A percentile compares a stretch with the other conserved stretches of the same genome.
These are phyloP conservation scores for Lates calcarifer DNA, from an alignment of 2,113 vertebrate species.

Conservation along the genomic window DNA sequence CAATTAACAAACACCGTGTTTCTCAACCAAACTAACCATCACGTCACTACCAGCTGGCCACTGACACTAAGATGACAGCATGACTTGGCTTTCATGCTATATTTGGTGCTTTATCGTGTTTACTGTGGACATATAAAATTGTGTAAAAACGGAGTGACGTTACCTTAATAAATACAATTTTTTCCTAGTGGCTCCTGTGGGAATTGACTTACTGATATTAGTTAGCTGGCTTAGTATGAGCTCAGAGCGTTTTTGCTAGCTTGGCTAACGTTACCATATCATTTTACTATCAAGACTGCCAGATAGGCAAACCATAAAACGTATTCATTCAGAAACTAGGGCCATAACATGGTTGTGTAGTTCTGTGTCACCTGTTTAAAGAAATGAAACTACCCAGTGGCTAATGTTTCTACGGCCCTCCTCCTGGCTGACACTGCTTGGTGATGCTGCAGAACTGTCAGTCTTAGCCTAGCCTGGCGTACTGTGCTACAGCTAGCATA, in stretches of 20 bases:
- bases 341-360: too few species aligned
- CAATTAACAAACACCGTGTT: neutral
- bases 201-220: neutral
- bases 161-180: too few species aligned
- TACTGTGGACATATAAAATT: neutral
- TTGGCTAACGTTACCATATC: neutral
- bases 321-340: accelerated
- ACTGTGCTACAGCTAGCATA: slow-evolving; percentile 35
- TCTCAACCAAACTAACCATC: neutral
- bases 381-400: accelerated
- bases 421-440: neutral
- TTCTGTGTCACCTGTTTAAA: too few species aligned
- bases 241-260: neutral
- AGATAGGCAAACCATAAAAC: neutral
- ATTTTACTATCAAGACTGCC: neutral
- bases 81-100: neutral
- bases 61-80: slow-evolving; percentile 20
- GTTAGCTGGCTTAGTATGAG: neutral
- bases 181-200: neutral
- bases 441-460: slow-evolving; percentile 61
- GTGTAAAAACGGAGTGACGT: neutral
- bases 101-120: neutral
- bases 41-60: slow-evolving; percentile 53
- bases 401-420: slow-evolving; percentile 8
- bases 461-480: slow-evolving; percentile 52